phyloP scores from a whole-genome alignment of 2,797 vertebrate genomes.

The Melanotaenia boesemani region DNA sequence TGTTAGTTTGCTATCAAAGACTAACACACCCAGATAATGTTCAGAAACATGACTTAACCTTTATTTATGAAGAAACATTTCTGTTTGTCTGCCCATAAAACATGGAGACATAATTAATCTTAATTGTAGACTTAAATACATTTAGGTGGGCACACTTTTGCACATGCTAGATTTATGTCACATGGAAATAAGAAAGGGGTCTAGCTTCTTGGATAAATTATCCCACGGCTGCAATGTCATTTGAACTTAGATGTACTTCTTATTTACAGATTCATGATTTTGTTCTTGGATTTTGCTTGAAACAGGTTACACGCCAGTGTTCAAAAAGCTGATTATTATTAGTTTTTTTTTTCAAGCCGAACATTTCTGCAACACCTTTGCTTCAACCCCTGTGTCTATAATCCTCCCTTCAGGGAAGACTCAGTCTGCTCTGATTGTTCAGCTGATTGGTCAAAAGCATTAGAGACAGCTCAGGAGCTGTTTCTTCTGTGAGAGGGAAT shows the following conservation, averaged over 20 bases:
- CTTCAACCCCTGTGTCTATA: neutral
- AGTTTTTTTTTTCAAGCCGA: neutral
- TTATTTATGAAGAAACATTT: slow-evolving; percentile 5
- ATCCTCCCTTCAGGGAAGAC: neutral
- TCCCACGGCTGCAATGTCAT: slow-evolving; percentile 1
- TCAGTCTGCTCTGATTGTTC: neutral
- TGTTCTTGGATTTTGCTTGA: neutral
- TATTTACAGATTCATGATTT: neutral
- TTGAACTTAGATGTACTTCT: neutral
- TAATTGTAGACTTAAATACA: neutral
- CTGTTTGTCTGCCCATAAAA: neutral
- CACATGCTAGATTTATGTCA: too few relatives aligned
- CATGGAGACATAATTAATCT: neutral
- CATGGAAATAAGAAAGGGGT: too few relatives aligned
- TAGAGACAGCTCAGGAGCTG: neutral
- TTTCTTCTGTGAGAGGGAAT: neutral
- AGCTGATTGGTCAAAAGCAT: neutral
- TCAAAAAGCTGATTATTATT: neutral
- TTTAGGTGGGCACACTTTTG: neutral
- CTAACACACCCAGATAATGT: too few relatives aligned
- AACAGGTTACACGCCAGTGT: neutral
- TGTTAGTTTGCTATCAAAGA: too few relatives aligned
- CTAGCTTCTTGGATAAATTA: neutral
- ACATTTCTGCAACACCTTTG: neutral
- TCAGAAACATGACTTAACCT: neutral